Evolutionary conservation across 2,888 invertebrate species (phyloP), one percentile per base, ranked within the genome.

Genomic region (Athripsodes cinereus): DNA sequence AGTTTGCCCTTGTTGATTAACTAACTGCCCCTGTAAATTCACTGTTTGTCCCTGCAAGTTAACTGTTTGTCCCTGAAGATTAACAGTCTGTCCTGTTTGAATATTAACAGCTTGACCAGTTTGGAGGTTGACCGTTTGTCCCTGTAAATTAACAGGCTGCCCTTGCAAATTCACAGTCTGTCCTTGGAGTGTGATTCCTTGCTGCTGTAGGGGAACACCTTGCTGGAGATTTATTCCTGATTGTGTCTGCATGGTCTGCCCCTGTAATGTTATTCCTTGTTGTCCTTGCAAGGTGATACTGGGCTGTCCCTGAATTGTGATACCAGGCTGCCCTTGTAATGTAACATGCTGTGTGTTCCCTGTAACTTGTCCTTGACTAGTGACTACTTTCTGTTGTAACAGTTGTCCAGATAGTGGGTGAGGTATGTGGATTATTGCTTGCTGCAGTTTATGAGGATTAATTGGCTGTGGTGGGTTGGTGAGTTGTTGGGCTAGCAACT

Each of bases 381-480:
- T 53, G 16, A 57, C 59, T 0, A 60, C 59, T 54, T 62, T 62
- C 46, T 58, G 60, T 22, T 62, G 62, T 6, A 60, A 44, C 31
- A 58, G 35, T 34, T 62, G 62, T 19, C 60, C 54, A 2, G 60
- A 53, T 8, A 76, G 69, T 0, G 79, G 74, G 63, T 78, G 78
- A 58, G 77, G 78, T 70, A 79, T 79, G 66, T 79, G 79, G 55
- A 79, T 79, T 59, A 79, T 79, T 47, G 79, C 76, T 1, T 76
- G 76, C 65, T 76, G 78, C 72, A 79, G 74, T 66, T 79, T 78
- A 63, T 78, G 76, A 18, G 77, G 76, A 65, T 79, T 79, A 59
- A 79, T 71, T 5, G 78, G 78, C 65, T 78, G 79, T 49, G 74
- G 79, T 1, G 79, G 79, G 65, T 79, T 79, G 16, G 79, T 79